Evolutionary conservation across 2,797 vertebrate species (phyloP).

Genomic region (Danio albolineatus): DNA sequence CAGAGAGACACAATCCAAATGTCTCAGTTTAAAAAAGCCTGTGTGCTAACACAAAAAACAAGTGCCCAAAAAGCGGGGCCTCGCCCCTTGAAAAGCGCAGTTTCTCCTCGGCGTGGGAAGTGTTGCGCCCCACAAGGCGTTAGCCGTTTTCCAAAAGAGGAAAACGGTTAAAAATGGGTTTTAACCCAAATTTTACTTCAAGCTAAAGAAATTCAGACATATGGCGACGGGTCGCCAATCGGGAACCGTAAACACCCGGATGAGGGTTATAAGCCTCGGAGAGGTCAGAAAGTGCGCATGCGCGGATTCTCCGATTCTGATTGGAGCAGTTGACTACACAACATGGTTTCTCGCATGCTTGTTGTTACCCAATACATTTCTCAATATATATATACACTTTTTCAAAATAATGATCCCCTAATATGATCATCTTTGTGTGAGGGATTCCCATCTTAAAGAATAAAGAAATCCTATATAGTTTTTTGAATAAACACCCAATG

Average conservation of each 20-base stretch:
- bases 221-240: constrained; percentile 97
- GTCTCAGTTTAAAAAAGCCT: constrained; percentile 73
- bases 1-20: constrained; percentile 79
- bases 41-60: constrained; percentile 61
- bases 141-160: constrained; percentile 69
- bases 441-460: too few species aligned
- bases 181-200: constrained; percentile 54
- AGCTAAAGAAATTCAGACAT: constrained; percentile 66
- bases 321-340: neutral
- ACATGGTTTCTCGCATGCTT: neutral
- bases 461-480: too few species aligned
- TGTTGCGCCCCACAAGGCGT: constrained; percentile 68
- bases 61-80: constrained; percentile 75
- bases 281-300: neutral
- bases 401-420: too few species aligned
- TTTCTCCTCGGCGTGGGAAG: constrained; percentile 63
- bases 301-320: neutral
- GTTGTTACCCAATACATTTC: too few species aligned
- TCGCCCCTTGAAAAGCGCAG: constrained; percentile 68
- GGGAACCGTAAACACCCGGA: constrained; percentile 84
- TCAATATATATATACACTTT: too few species aligned
- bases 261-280: constrained; percentile 69
- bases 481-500: too few species aligned
- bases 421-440: too few species aligned
- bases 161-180: constrained; percentile 69